Conservation (phyloP, 1,140 invertebrate species). For the Rhopalosiphum padi region DNA sequence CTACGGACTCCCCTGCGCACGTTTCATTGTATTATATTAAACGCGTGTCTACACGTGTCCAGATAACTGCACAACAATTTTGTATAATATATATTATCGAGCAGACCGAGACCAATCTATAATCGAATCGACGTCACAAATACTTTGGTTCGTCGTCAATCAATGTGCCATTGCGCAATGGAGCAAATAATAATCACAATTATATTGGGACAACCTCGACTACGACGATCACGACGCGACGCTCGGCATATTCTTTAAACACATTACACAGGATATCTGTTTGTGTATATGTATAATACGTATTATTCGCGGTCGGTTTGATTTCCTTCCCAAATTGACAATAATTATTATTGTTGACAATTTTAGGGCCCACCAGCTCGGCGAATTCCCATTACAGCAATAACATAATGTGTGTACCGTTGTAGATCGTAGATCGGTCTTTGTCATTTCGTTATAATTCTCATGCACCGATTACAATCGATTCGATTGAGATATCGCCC, state of each 20-base stretch:
- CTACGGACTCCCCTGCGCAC: not conserved
- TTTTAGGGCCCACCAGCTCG: not conserved
- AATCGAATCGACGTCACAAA: constrained; percentile 13
- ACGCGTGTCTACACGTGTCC: not conserved
- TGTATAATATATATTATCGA: not conserved
- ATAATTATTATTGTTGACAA: not conserved
- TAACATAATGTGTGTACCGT: not conserved
- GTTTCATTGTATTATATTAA: not conserved
- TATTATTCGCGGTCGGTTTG: not conserved
- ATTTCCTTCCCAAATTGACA: not conserved
- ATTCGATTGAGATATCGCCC: not conserved
- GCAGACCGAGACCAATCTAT: not conserved
- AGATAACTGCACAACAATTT: not conserved
- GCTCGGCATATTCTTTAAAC: not conserved
- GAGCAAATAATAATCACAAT: constrained; percentile 8
- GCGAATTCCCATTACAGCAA: not conserved
- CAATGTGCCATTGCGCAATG: not conserved
- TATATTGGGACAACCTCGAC: not conserved
- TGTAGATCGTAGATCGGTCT: not conserved
- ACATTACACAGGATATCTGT: too few relatives aligned
- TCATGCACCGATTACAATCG: not conserved
- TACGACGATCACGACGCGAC: too few relatives aligned
- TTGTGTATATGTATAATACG: not conserved
- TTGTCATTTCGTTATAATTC: not conserved
- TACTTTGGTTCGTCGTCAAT: not conserved